Percentiles rank a stretch among this genome's conserved stretches.
phyloP scores from a whole-genome alignment of 2,888 invertebrate species.

The Mythimna lalbum region DNA sequence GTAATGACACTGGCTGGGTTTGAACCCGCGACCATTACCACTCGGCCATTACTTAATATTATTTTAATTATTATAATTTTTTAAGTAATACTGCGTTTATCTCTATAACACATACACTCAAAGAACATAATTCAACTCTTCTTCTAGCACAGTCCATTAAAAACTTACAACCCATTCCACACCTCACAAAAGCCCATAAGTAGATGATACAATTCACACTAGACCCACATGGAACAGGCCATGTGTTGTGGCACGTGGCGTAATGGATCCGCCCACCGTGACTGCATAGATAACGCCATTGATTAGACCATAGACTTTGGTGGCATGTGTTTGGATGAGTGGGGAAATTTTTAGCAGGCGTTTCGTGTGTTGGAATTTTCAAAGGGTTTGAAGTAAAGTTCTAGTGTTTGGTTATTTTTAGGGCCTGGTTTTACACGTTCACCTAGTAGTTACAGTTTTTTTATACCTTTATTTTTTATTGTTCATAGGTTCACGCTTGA shows the following conservation, averaged over 20 bases:
- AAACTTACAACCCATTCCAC: slow-evolving; percentile 11
- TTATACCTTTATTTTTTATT: too few species aligned
- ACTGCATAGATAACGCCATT: slow-evolving; percentile 58
- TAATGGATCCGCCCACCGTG: slow-evolving; percentile 53
- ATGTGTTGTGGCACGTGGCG: slow-evolving; percentile 57
- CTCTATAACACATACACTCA: too few species aligned
- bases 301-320: slow-evolving; percentile 13
- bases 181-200: slow-evolving; percentile 17
- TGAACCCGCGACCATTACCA: too few species aligned
- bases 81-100: too few species aligned
- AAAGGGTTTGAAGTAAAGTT: not conserved
- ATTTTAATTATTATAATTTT: too few species aligned
- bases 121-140: too few species aligned
- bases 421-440: too few species aligned
- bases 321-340: slow-evolving; percentile 9
- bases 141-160: not conserved
- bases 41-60: too few species aligned
- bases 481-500: too few species aligned
- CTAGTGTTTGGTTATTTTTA: not conserved
- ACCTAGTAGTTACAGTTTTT: too few species aligned
- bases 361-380: not conserved
- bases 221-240: slow-evolving; percentile 32
- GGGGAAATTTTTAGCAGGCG: not conserved
- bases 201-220: slow-evolving; percentile 40
- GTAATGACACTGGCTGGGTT: too few species aligned